Base-by-base conservation (phyloP, 2,888 invertebrate species). In the Drosophila tripunctata region DNA sequence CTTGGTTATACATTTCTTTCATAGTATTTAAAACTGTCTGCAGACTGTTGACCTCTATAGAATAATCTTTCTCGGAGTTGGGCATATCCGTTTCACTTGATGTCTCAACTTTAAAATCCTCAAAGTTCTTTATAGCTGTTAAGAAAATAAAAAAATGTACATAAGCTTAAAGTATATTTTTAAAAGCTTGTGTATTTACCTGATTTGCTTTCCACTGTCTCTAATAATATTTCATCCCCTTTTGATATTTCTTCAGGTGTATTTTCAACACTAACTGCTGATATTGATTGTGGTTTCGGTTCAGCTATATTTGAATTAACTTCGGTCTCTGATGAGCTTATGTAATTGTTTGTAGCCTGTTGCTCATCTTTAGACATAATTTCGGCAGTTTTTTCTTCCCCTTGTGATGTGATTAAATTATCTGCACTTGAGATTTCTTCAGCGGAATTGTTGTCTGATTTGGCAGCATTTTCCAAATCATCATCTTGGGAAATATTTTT, bases 41-140 rank as follows among this genome's bases (percentile, higher is more conserved):
- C 3, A 70, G 48, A 7, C 71, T 70, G 15, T 61, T 52, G 3
- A 66, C 30, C 22, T 66, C 71, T 5, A 40, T 44, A 4, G 40
- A 33, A 19, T 65, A 22, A 15, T 36, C 30, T 3, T 35, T 62
- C 4, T 27, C 50, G 36, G 27, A 15, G 36, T 17, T 36, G 0
- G 7, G 35, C 6, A 14, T 6, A 1, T 21, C 21, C 1, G 7
- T 5, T 12, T 8, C 43, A 14, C 31, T 4, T 0, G n/a, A 12
- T 4, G 31, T 63, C 31, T 14, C 2, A 12, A 3, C 4, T 43
- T 17, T 15, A 4, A 1, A 10, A 10, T 27, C 2, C 30, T 27
- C 17, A 19, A 1, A 14, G 15, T 8, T 8, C 19, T 24, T 17
- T 36, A 14, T 1, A 15, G 14, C 47, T 43, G 6, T n/a, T 10